Evolutionary conservation across 2,113 vertebrate species (phyloP), one percentile per base, ranked within the genome.

Genomic region (Bubo bubo): DNA sequence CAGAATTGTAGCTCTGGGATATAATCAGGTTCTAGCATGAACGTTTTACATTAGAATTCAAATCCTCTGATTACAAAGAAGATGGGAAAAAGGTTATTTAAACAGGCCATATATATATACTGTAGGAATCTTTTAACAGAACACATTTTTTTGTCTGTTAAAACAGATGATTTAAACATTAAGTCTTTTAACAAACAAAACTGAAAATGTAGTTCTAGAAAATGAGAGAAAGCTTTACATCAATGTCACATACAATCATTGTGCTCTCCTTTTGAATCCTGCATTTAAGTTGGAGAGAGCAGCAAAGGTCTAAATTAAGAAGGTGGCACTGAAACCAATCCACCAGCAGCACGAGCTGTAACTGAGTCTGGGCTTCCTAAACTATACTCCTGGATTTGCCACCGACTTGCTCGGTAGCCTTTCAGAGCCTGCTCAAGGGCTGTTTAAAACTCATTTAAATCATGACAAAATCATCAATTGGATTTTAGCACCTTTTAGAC

Each of bases 21-120:
- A 96, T 88, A 91, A 93, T 98, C 98, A 98, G 94, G 98, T 97
- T 95, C 72, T 79, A 96, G 96, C 98, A 98, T 85, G 98, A 98
- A 96, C 9, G 12, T 76, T 60, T 92, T 94, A 72, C 82, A 89
- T 96, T 88, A 95, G 93, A 97, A 98, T 94, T 97, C 94, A 96
- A 97, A 88, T 76, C 88, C 83, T 93, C 87, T 89, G 95, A 91
- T 88, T 92, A 59, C 89, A 96, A 53, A 79, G 76, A 88, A 96
- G 94, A 95, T 79, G 85, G 56, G 93, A 70, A 92, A 89, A 95
- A 97, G 93, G 80, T 96, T 98, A 94, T 96, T 96, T 96, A 97
- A 98, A 97, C 43, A 94, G 63, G 56, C 52, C 12, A 2, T 92
- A 45, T 18, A 45, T 45, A 2, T 92, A 58, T 30, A 49, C 3